Conservation (phyloP, 1,140 invertebrate genomes). For the Eriosoma lanigerum region DNA sequence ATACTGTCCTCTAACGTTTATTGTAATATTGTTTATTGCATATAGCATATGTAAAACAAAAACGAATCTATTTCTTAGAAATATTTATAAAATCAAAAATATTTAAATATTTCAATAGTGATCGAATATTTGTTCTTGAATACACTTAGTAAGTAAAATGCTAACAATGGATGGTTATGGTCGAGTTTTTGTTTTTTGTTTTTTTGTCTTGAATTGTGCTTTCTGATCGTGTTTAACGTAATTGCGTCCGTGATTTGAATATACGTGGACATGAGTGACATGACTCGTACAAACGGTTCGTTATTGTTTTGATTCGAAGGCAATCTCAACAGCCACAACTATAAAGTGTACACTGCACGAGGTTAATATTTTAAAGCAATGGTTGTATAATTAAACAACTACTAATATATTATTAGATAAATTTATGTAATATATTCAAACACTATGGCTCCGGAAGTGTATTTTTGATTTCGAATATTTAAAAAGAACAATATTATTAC, state of each 20-base stretch:
- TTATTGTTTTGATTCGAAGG: slow-evolving; percentile 8
- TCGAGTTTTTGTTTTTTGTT: not conserved
- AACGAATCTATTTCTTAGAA: no score
- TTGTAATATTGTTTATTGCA: no score
- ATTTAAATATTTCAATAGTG: not conserved
- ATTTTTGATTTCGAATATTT: not conserved
- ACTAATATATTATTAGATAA: not conserved
- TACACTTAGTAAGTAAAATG: not conserved
- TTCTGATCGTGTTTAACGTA: not conserved
- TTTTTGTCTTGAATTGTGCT: not conserved
- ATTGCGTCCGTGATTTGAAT: slow-evolving; percentile 26
- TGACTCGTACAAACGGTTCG: not conserved
- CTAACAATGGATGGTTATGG: slow-evolving; percentile 8
- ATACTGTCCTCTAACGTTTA: no score
- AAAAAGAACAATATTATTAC: not conserved
- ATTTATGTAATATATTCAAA: not conserved
- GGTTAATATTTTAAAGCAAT: slow-evolving; percentile 36
- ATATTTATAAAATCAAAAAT: not conserved
- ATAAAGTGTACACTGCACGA: not conserved
- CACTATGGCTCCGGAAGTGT: slow-evolving; percentile 2
- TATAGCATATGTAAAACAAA: no score
- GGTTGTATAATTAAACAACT: not conserved
- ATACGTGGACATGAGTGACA: not conserved
- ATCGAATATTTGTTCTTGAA: slow-evolving; percentile 15
- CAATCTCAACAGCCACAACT: slow-evolving; percentile 18